Percentiles rank a stretch among this genome's conserved stretches.
These are phyloP conservation scores for Apostichopus parvimensis DNA, from an alignment of 35 echinoderm and acorn worm species.

Conservation along the genomic window DNA sequence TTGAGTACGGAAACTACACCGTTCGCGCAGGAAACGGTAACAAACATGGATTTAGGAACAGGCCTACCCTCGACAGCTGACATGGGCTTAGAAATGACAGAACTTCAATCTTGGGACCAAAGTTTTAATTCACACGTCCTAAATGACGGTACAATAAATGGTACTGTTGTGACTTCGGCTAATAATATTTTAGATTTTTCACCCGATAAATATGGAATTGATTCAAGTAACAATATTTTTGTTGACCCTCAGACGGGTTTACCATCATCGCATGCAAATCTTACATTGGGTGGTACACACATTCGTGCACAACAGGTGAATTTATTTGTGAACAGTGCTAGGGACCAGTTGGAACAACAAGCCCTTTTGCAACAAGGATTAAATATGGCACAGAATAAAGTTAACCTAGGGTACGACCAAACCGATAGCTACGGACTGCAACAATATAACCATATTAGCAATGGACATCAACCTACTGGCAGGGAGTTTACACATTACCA, in stretches of 20 bases:
- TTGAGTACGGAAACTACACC: conserved; percentile 71
- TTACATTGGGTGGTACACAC: conserved; percentile 48
- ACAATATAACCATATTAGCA: conserved; percentile 45
- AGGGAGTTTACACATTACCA: conserved; percentile 39
- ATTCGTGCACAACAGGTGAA: conserved; percentile 49
- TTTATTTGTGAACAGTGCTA: conserved; percentile 55
- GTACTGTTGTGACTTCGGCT: conserved; percentile 40
- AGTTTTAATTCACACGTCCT: conserved; percentile 29
- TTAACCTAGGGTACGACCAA: not conserved
- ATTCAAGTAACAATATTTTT: conserved; percentile 71
- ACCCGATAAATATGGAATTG: conserved; percentile 67
- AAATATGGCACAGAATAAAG: not conserved
- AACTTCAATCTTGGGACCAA: conserved; percentile 39
- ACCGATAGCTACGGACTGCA: conserved; percentile 36
- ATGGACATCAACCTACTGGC: conserved; percentile 24
- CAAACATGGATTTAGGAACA: conserved; percentile 43
- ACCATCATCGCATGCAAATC: conserved; percentile 26
- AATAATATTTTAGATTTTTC: conserved; percentile 73
- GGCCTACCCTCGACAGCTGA: conserved; percentile 30
- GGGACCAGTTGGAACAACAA: conserved; percentile 35
- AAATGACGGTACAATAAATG: not conserved
- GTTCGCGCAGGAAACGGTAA: conserved; percentile 58
- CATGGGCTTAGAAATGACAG: conserved; percentile 56
- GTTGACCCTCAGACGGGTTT: conserved; percentile 91
- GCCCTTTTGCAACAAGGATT: conserved; percentile 26